phyloP scores from a whole-genome alignment of 1,140 invertebrate species.

The Rhagoletis pomonella region DNA sequence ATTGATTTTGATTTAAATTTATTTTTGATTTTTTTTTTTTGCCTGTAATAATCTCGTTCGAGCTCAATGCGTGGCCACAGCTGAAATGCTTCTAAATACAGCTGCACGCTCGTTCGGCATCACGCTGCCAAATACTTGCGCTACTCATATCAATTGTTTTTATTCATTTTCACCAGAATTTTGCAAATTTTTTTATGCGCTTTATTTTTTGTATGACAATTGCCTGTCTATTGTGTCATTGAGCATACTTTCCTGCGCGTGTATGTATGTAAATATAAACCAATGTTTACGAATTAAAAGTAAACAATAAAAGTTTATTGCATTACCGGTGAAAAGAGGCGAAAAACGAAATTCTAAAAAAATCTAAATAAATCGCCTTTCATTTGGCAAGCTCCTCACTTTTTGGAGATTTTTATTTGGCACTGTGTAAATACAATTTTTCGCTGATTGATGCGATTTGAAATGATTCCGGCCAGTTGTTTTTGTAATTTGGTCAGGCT shows the following conservation, averaged over 20 bases:
- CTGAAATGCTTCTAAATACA: constrained; percentile 27
- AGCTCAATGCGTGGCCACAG: not conserved
- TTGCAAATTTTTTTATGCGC: too few relatives aligned
- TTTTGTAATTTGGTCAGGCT: not conserved
- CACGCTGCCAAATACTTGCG: too few relatives aligned
- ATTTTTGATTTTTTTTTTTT: too few relatives aligned
- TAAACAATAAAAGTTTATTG: constrained; percentile 35
- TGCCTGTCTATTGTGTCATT: too few relatives aligned
- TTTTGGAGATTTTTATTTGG: not conserved
- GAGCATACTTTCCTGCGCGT: not conserved
- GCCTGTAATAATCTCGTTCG: not conserved
- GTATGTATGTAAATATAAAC: not conserved
- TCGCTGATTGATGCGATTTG: not conserved
- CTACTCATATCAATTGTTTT: too few relatives aligned
- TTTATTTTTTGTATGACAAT: too few relatives aligned
- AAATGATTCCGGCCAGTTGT: not conserved
- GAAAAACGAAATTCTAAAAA: not conserved
- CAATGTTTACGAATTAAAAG: constrained; percentile 30
- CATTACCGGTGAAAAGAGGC: not conserved
- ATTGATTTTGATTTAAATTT: not conserved
- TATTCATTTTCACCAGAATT: too few relatives aligned
- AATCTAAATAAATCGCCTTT: constrained; percentile 39
- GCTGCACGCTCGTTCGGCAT: not conserved
- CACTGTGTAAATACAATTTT: not conserved
- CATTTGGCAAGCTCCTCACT: not conserved